phyloP scores from a whole-genome alignment of 2,888 invertebrate species.

The Zhengitettix transpicula region DNA sequence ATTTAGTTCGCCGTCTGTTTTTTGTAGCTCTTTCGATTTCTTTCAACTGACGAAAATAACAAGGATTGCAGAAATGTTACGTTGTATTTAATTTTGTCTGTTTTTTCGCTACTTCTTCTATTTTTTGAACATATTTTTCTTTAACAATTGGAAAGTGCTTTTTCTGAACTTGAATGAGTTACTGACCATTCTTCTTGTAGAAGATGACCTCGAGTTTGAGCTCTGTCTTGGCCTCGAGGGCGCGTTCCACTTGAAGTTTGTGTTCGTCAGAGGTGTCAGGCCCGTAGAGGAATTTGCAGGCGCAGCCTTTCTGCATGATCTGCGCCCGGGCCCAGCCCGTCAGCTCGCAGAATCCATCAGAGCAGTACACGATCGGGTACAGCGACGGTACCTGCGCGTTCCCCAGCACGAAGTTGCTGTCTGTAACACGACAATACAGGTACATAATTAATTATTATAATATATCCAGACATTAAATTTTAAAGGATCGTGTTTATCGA shows the following conservation, averaged over 20 bases:
- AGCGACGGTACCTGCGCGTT: constrained; percentile 79
- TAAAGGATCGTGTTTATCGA: no score
- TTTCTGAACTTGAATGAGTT: no score
- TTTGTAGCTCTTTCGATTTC: no score
- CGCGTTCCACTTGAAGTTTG: constrained; percentile 73
- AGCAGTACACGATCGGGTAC: constrained; percentile 91
- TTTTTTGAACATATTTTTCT: no score
- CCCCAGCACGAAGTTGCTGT: constrained; percentile 91
- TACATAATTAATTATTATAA: no score
- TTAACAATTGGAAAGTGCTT: no score
- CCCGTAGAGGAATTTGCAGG: constrained; percentile 87
- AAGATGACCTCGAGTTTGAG: constrained; percentile 87
- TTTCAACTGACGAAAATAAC: no score
- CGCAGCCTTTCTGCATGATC: constrained; percentile 93
- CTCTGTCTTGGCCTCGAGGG: constrained; percentile 78
- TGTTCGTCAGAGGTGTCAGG: constrained; percentile 80
- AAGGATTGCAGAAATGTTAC: no score
- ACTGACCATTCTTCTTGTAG: constrained; percentile 85
- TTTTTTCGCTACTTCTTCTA: no score
- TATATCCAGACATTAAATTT: no score
- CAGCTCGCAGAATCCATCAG: constrained; percentile 91
- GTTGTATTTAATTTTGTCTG: no score
- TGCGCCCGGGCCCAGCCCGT: constrained; percentile 85
- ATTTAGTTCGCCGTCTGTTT: no score
- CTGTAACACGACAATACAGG: constrained; percentile 35